A percentile compares a stretch with the other conserved stretches of the same genome.
These are phyloP conservation scores for Acomys russatus DNA, from an alignment of 2,797 vertebrate species.

Conservation along the genomic window DNA sequence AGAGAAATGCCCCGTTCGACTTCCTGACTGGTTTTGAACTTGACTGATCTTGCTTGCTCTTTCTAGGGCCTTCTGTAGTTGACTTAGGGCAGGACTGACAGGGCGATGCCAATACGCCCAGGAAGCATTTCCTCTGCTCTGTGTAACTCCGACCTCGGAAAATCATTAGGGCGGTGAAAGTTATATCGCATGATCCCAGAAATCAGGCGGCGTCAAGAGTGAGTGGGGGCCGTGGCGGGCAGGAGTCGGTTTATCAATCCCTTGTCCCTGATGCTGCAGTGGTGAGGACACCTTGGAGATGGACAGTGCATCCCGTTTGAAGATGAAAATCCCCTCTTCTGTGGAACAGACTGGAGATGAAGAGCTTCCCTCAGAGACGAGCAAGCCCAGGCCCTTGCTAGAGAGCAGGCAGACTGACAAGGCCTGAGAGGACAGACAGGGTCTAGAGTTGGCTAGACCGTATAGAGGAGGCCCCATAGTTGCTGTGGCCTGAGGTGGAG, in stretches of 20 bases:
- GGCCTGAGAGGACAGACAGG: background rate
- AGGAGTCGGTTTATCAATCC: background rate
- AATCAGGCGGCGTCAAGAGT: background rate
- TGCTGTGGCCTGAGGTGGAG: too few species aligned
- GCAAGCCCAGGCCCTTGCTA: rapidly evolving
- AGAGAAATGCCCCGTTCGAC: background rate
- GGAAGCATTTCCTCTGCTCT: background rate
- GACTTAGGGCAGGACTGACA: background rate
- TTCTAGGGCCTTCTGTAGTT: background rate
- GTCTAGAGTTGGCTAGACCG: background rate
- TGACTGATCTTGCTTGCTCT: background rate
- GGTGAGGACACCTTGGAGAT: background rate
- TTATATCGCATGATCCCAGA: background rate
- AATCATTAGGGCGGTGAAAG: rapidly evolving
- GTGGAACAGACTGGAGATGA: background rate
- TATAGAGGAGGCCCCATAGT: rapidly evolving
- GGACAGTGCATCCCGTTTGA: too few species aligned
- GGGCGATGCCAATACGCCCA: rapidly evolving
- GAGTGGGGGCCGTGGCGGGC: rapidly evolving
- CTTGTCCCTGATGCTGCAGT: rapidly evolving
- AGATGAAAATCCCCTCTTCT: background rate
- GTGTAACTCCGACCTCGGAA: background rate
- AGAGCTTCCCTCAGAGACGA: background rate
- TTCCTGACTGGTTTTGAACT: background rate
- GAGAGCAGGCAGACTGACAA: background rate